phyloP scores from a whole-genome alignment of 2,113 vertebrate species.

The Turdus rufiventris region DNA sequence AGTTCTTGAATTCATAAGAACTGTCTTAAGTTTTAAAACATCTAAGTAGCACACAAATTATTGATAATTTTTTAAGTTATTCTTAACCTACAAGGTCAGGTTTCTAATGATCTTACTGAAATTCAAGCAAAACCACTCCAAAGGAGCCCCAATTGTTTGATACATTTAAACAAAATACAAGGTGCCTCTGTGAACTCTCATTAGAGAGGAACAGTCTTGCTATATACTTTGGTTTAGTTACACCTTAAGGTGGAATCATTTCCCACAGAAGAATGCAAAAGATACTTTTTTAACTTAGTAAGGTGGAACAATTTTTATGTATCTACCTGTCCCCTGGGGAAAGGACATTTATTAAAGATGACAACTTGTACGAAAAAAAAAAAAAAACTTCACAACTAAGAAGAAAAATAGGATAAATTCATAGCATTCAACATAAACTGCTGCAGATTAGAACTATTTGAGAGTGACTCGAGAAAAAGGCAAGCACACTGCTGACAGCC shows the following conservation, averaged over 20 bases:
- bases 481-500: not conserved
- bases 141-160: accelerated
- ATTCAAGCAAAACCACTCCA: not conserved
- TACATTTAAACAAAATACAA: not conserved
- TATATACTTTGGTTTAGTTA: not conserved
- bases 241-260: not conserved
- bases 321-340: not conserved
- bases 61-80: not conserved
- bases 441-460: not conserved
- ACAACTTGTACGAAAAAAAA: not conserved
- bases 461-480: not conserved
- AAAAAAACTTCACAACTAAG: not conserved
- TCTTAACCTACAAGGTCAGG: not conserved
- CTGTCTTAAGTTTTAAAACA: not conserved
- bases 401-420: not conserved
- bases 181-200: not conserved
- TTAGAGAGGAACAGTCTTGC: not conserved
- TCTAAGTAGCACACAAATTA: not conserved
- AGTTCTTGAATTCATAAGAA: not conserved
- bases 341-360: not conserved
- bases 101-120: not conserved
- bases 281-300: not conserved
- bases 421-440: not conserved
- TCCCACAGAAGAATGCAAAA: not conserved
- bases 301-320: not conserved